Percentiles rank a stretch among this genome's conserved stretches.
phyloP scores from a whole-genome alignment of 2,113 vertebrate genomes.

The Mus pahari region DNA sequence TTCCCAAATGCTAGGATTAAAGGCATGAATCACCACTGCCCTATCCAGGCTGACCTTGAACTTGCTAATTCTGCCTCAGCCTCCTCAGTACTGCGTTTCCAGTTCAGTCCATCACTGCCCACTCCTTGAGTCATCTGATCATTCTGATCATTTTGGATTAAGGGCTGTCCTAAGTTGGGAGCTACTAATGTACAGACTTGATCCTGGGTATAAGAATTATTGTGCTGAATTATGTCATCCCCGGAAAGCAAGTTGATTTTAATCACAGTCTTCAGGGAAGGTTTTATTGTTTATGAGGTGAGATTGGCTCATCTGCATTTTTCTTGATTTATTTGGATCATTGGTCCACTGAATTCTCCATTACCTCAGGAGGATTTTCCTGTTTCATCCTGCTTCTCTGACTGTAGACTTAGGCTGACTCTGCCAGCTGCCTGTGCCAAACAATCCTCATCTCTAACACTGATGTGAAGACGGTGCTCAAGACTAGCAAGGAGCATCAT shows the following conservation, averaged over 20 bases:
- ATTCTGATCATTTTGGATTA: too few species aligned
- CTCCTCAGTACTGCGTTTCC: too few species aligned
- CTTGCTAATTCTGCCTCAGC: too few species aligned
- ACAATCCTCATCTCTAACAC: too few species aligned
- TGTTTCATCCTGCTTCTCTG: background rate
- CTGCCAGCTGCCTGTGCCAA: background rate
- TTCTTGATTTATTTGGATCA: background rate
- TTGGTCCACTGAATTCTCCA: background rate
- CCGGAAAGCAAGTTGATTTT: background rate
- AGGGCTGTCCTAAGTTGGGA: too few species aligned
- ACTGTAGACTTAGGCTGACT: background rate
- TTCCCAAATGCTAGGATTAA: too few species aligned
- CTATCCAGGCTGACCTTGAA: too few species aligned
- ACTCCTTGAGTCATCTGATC: too few species aligned
- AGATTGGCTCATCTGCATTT: accelerated
- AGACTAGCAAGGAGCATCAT: background rate
- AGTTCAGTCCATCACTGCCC: too few species aligned
- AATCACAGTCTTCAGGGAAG: background rate
- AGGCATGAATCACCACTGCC: too few species aligned
- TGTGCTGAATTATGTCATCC: background rate
- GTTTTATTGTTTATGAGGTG: accelerated
- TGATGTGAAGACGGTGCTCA: too few species aligned
- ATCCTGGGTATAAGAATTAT: background rate
- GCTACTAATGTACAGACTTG: too few species aligned
- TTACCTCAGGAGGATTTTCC: background rate